Percentiles rank a stretch among this genome's conserved stretches.
Conservation (phyloP, 1,140 invertebrate species). For the Drosophila nebulosa region DNA sequence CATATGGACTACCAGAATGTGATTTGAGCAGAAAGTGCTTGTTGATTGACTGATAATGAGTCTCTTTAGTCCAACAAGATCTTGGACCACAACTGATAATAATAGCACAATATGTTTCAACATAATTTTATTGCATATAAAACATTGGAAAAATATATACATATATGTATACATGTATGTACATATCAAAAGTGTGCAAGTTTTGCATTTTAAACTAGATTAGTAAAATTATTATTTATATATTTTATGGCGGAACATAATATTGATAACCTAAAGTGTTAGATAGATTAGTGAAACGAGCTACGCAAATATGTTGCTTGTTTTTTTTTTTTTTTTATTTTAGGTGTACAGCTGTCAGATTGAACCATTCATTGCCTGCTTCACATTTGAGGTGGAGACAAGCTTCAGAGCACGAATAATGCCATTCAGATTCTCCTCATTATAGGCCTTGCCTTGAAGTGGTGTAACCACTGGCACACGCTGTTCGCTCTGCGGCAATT, state of each 20-base stretch:
- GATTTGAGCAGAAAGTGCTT: too few species aligned
- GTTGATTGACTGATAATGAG: too few species aligned
- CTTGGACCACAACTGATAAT: background rate
- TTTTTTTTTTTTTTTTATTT: background rate
- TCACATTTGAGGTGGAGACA: constrained; percentile 71
- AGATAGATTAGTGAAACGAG: constrained; percentile 18
- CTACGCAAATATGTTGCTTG: constrained; percentile 27
- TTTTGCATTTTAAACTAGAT: constrained; percentile 18
- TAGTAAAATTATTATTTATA: constrained; percentile 24
- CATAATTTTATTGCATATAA: constrained; percentile 32
- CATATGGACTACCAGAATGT: too few species aligned
- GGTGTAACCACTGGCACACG: constrained; percentile 72
- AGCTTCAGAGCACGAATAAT: constrained; percentile 71
- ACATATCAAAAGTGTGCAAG: constrained; percentile 1
- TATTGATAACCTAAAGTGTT: constrained; percentile 25
- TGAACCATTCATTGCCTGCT: constrained; percentile 76
- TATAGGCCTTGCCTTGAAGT: constrained; percentile 65
- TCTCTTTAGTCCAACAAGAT: background rate
- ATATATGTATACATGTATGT: background rate
- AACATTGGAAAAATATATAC: constrained; percentile 16
- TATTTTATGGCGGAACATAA: background rate
- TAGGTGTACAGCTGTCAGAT: constrained; percentile 51
- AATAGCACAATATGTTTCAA: background rate
- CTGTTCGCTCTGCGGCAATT: constrained; percentile 66
- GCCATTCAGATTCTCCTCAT: constrained; percentile 71